Percentiles rank a stretch among this genome's conserved stretches.
These are phyloP conservation scores for Holothuria glaberrima DNA, from an alignment of 35 echinoderm and acorn worm genomes.

Conservation along the genomic window DNA sequence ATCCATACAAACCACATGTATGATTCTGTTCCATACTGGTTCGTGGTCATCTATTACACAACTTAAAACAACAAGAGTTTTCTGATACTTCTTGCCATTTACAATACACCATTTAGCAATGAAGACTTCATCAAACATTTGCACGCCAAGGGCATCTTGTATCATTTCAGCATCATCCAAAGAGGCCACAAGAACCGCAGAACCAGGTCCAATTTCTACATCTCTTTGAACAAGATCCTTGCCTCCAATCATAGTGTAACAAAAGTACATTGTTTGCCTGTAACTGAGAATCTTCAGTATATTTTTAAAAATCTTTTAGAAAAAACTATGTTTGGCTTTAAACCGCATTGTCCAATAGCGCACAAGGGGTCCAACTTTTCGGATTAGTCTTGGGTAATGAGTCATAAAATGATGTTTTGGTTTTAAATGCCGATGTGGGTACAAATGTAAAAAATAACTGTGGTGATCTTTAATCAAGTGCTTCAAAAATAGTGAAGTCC, in stretches of 20 bases:
- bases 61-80: slow-evolving; percentile 29
- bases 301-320: slow-evolving; percentile 47
- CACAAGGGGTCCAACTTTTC: background rate
- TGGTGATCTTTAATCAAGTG: slow-evolving; percentile 60
- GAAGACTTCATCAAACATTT: slow-evolving; percentile 42
- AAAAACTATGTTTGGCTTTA: slow-evolving; percentile 54
- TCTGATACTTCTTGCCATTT: background rate
- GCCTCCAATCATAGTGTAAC: slow-evolving; percentile 27
- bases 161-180: slow-evolving; percentile 31
- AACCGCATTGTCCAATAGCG: slow-evolving; percentile 55
- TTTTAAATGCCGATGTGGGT: background rate
- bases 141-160: background rate
- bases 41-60: slow-evolving; percentile 3
- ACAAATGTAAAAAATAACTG: background rate
- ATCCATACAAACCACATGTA: slow-evolving; percentile 45
- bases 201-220: slow-evolving; percentile 48
- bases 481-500: slow-evolving; percentile 20
- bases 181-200: background rate
- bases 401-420: slow-evolving; percentile 62
- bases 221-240: background rate
- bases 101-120: slow-evolving; percentile 52
- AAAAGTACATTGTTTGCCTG: slow-evolving; percentile 43
- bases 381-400: slow-evolving; percentile 43
- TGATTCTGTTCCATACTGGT: slow-evolving; percentile 32
- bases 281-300: slow-evolving; percentile 40